Conservation (phyloP, 2,888 invertebrate species). For the Leucophenga maculata region DNA sequence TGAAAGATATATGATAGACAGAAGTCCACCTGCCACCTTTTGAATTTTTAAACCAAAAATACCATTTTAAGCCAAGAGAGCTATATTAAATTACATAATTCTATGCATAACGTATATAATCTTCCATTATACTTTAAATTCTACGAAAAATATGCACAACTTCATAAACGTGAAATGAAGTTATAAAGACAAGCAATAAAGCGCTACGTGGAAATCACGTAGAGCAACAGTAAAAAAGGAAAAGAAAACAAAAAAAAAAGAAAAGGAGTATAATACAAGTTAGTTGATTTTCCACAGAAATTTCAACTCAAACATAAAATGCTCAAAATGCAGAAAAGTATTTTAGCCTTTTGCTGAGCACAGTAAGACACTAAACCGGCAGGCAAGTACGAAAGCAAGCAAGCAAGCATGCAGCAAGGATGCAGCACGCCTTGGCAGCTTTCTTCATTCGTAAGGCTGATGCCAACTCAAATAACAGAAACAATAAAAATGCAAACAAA, state of each 20-base stretch:
- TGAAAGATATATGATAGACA: too few species aligned
- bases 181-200: neutral
- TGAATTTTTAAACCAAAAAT: too few species aligned
- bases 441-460: neutral
- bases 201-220: slow-evolving; percentile 7
- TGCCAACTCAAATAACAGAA: too few species aligned
- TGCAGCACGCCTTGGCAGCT: neutral
- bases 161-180: neutral
- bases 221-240: neutral
- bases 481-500: neutral
- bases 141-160: too few species aligned
- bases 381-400: neutral
- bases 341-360: slow-evolving; percentile 18
- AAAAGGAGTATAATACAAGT: neutral
- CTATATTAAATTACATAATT: too few species aligned
- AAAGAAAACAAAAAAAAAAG: too few species aligned
- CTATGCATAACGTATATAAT: too few species aligned
- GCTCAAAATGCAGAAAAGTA: slow-evolving; percentile 23
- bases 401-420: neutral
- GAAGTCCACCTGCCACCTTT: too few species aligned
- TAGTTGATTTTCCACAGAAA: slow-evolving; percentile 22
- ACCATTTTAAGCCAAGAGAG: too few species aligned
- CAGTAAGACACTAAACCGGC: neutral
- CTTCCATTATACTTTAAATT: too few species aligned
- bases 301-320: slow-evolving; percentile 20